phyloP scores from a whole-genome alignment of 2,113 vertebrate species.

The Rhodinocichla rosea region DNA sequence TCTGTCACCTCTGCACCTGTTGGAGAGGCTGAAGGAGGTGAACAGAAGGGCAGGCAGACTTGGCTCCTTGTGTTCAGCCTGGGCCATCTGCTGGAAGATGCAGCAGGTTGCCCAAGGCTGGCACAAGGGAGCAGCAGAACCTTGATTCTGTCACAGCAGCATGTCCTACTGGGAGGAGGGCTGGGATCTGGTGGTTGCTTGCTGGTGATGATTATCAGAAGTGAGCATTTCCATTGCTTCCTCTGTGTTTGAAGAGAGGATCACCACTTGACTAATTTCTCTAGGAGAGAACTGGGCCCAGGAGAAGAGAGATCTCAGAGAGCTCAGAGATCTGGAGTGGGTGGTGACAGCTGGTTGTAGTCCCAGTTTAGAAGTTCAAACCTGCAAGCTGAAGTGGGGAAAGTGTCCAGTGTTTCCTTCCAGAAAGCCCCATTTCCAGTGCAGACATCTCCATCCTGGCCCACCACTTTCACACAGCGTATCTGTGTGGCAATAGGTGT shows the following conservation, averaged over 20 bases:
- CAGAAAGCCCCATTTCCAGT: background rate
- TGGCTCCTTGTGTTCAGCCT: background rate
- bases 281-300: background rate
- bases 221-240: background rate
- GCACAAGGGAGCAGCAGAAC: background rate
- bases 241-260: background rate
- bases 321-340: background rate
- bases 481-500: background rate
- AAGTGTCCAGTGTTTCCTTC: background rate
- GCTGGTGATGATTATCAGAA: background rate
- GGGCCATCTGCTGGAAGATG: accelerated
- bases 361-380: background rate
- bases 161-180: background rate
- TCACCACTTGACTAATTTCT: background rate
- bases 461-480: accelerated
- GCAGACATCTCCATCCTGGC: background rate
- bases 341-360: background rate
- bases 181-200: background rate
- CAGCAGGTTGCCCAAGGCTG: background rate
- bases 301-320: too few species aligned
- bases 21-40: background rate
- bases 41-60: too few species aligned
- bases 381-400: background rate
- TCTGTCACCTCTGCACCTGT: background rate
- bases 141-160: too few species aligned